Conservation (phyloP, 2,797 vertebrate species). For the Oreonectes daqikongensis region DNA sequence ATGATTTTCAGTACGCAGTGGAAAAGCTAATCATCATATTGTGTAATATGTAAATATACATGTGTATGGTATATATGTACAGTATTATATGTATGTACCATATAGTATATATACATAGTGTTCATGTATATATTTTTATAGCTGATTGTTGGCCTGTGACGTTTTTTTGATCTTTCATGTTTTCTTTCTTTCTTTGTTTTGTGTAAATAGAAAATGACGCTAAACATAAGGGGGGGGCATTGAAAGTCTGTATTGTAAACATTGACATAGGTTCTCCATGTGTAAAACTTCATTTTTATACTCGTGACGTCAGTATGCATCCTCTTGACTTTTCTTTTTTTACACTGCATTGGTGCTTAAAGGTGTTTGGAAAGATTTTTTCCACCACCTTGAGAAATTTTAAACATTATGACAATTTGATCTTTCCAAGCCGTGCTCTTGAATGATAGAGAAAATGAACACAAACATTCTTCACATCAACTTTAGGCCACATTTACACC, state of each 20-base stretch:
- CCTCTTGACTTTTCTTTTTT: not conserved
- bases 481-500: not conserved
- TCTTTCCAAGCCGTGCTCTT: not conserved
- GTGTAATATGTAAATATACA: constrained; percentile 66
- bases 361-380: constrained; percentile 20
- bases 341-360: constrained; percentile 17
- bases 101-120: constrained; percentile 78
- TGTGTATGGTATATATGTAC: constrained; percentile 76
- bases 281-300: not conserved
- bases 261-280: not conserved
- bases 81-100: constrained; percentile 80
- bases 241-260: constrained; percentile 25
- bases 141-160: constrained; percentile 66
- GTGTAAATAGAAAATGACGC: constrained; percentile 65
- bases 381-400: constrained; percentile 1
- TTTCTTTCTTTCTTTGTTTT: constrained; percentile 75
- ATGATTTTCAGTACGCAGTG: constrained; percentile 79
- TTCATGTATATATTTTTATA: constrained; percentile 81
- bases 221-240: no score
- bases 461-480: no score
- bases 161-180: constrained; percentile 64
- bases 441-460: no score
- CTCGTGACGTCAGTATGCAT: not conserved
- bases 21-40: constrained; percentile 75
- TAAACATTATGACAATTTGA: not conserved